Percentiles rank a stretch among this genome's conserved stretches.
Evolutionary conservation across 2,113 vertebrate species (phyloP).

Genomic region (Muntiacus reevesi): DNA sequence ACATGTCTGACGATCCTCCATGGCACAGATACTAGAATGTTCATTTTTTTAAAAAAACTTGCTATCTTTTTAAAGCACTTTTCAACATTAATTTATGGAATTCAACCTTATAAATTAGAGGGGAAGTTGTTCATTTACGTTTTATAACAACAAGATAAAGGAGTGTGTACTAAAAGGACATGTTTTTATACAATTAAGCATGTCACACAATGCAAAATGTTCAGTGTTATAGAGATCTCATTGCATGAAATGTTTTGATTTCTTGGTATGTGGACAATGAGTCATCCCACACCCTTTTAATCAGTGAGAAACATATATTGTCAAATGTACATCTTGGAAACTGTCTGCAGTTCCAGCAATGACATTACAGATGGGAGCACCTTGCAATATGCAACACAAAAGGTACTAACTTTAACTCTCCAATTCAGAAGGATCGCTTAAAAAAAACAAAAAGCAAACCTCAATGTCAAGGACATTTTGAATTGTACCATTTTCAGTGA

Average conservation of each 20-base stretch:
- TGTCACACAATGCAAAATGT: background rate
- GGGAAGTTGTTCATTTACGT: background rate
- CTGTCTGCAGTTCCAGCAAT: background rate
- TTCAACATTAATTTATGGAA: background rate
- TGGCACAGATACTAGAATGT: background rate
- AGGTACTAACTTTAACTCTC: background rate
- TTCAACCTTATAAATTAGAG: background rate
- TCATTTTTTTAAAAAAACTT: background rate
- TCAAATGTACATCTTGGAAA: background rate
- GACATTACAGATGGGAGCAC: background rate
- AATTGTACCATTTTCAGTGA: background rate
- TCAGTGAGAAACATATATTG: background rate
- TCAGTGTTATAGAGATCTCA: background rate
- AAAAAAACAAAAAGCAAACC: background rate
- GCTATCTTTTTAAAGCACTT: background rate
- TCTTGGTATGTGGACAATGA: background rate
- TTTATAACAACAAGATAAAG: background rate
- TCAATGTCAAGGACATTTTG: background rate
- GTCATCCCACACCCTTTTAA: background rate
- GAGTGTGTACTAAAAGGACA: background rate
- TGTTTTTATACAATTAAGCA: background rate
- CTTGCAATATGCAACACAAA: background rate
- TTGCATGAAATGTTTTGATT: background rate
- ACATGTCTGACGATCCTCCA: background rate
- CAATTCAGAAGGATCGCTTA: background rate